These are phyloP conservation scores for Drosophila mimetica DNA, from an alignment of 2,888 invertebrate species.

Conservation along the genomic window DNA sequence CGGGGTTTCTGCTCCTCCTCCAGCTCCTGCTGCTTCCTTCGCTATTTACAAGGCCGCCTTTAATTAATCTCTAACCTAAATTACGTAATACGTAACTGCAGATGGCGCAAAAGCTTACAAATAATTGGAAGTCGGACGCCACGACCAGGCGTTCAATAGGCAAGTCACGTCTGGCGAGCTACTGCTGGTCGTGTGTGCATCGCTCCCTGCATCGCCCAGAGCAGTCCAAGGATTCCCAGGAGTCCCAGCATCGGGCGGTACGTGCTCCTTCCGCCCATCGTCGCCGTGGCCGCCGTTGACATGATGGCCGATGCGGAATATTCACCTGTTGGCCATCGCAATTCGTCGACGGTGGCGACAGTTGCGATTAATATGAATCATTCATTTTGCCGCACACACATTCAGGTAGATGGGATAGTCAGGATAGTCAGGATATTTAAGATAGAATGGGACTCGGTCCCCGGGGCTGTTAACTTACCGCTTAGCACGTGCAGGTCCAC, in stretches of 20 bases:
- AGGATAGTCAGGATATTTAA: no score
- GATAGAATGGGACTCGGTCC: conserved; percentile 2
- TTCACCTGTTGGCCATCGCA: conserved; percentile 79
- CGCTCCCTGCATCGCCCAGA: conserved; percentile 40
- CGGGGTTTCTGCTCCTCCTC: conserved; percentile 1
- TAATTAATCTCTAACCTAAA: conserved; percentile 79
- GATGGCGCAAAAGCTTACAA: conserved; percentile 74
- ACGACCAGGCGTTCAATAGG: conserved; percentile 55
- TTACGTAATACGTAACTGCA: conserved; percentile 78
- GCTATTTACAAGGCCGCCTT: conserved; percentile 72
- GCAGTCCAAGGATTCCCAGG: conserved; percentile 42
- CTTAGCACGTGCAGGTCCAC: conserved; percentile 95
- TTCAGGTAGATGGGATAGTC: conserved; percentile 10
- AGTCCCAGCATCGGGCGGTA: conserved; percentile 62
- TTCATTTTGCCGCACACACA: conserved; percentile 66
- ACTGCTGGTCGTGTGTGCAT: conserved; percentile 37
- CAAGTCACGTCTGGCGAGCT: conserved; percentile 65
- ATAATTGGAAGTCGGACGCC: conserved; percentile 69
- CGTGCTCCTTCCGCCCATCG: conserved; percentile 43
- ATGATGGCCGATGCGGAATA: conserved; percentile 85
- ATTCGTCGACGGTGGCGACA: conserved; percentile 51
- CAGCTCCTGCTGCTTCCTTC: not conserved
- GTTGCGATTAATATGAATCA: conserved; percentile 78
- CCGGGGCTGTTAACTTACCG: conserved; percentile 86
- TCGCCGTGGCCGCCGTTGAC: conserved; percentile 71